phyloP scores from a whole-genome alignment of 2,797 vertebrate species.

The Artibeus lituratus region DNA sequence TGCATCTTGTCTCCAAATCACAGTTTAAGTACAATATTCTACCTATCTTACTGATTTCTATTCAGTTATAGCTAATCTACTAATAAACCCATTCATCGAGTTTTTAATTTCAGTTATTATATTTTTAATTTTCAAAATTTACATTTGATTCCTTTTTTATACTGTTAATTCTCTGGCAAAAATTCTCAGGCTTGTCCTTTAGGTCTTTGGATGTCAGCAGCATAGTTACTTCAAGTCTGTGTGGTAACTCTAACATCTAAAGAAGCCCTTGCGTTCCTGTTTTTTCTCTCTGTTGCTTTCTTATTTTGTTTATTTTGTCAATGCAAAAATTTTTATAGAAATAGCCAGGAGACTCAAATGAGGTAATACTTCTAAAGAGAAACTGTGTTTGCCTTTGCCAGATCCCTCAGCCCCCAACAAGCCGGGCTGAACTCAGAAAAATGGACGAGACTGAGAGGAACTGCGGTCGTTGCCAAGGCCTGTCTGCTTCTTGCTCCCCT shows the following conservation, averaged over 20 bases:
- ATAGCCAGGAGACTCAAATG: neutral
- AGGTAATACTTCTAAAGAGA: conserved; percentile 25
- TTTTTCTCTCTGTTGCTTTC: neutral
- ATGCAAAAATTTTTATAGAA: neutral
- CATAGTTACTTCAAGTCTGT: neutral
- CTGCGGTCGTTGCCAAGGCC: neutral
- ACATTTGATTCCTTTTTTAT: neutral
- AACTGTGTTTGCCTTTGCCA: conserved; percentile 24
- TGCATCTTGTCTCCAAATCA: neutral
- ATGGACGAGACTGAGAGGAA: neutral
- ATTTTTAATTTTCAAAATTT: conserved; percentile 25
- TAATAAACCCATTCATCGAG: neutral
- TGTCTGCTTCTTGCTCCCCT: neutral
- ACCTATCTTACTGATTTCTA: neutral
- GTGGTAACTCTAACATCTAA: neutral
- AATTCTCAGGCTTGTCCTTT: neutral
- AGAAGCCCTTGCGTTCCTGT: neutral
- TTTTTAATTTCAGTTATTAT: neutral
- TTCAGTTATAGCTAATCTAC: neutral
- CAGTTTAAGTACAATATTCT: neutral
- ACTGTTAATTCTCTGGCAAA: neutral
- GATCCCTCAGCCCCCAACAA: neutral
- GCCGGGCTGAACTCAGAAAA: neutral
- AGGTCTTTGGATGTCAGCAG: neutral
- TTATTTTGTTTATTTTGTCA: neutral